phyloP scores from a whole-genome alignment of 2,888 invertebrate species.

The Clusia tigrina region DNA sequence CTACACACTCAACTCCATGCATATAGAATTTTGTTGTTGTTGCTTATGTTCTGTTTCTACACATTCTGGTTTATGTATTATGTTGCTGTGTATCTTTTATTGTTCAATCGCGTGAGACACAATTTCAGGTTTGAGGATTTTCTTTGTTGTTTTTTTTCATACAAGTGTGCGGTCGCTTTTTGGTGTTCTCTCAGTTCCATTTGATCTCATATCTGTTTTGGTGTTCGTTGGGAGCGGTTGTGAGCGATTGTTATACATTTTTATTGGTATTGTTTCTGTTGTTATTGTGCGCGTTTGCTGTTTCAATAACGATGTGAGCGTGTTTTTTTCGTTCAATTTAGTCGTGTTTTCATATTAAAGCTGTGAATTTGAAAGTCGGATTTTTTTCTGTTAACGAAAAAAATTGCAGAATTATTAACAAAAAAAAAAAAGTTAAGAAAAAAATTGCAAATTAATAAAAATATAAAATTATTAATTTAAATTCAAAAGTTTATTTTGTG shows the following conservation, averaged over 20 bases:
- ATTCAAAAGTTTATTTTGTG: background rate
- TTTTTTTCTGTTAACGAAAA: background rate
- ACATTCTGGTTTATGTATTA: too few species aligned
- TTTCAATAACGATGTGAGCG: background rate
- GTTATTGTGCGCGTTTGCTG: background rate
- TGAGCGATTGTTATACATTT: background rate
- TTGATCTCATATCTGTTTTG: background rate
- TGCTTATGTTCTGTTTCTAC: background rate
- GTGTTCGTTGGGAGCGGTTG: background rate
- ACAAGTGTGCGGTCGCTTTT: background rate
- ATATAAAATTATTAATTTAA: background rate
- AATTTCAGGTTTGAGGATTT: background rate
- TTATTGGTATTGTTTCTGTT: background rate
- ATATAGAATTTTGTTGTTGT: too few species aligned
- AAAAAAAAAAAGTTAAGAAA: background rate
- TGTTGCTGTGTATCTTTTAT: too few species aligned
- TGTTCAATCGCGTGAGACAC: too few species aligned
- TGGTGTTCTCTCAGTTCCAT: background rate
- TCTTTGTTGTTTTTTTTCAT: background rate
- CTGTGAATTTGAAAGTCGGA: background rate
- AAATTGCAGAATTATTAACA: background rate
- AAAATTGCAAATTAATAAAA: background rate
- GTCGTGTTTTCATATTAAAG: background rate
- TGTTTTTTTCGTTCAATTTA: background rate
- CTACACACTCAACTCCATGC: background rate